These are phyloP conservation scores for Hypena proboscidalis DNA, from an alignment of 2,888 invertebrate species.

Conservation along the genomic window DNA sequence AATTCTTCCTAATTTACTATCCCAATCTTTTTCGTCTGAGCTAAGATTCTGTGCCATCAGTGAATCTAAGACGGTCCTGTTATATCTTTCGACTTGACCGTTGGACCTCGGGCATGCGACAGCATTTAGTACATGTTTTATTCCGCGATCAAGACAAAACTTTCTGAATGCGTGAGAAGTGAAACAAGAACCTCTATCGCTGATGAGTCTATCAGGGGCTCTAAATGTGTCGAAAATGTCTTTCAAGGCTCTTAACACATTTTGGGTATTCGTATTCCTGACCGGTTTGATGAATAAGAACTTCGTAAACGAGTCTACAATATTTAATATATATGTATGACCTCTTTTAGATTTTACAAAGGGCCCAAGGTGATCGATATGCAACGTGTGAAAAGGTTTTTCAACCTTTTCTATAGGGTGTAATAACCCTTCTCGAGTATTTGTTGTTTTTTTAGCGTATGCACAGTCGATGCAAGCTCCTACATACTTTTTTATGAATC, in stretches of 20 bases:
- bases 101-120: slow-evolving; percentile 11
- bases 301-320: slow-evolving; percentile 7
- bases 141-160: slow-evolving; percentile 5
- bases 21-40: slow-evolving; percentile 8
- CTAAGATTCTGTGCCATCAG: slow-evolving; percentile 5
- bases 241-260: not conserved
- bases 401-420: slow-evolving; percentile 60
- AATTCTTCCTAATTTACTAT: slow-evolving; percentile 3
- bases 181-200: too few relatives aligned
- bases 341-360: slow-evolving; percentile 41
- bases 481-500: slow-evolving; percentile 52
- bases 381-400: too few relatives aligned
- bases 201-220: not conserved
- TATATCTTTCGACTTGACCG: slow-evolving; percentile 10
- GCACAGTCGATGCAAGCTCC: slow-evolving; percentile 57
- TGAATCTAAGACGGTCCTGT: slow-evolving; percentile 9
- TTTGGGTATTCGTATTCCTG: slow-evolving; percentile 2
- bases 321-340: not conserved
- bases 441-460: slow-evolving; percentile 46
- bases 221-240: slow-evolving; percentile 6
- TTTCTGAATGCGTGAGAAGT: slow-evolving; percentile 8
- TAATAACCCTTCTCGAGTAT: slow-evolving; percentile 48
- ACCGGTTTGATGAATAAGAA: slow-evolving; percentile 6
- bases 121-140: too few relatives aligned
- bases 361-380: slow-evolving; percentile 68